A percentile compares a stretch with the other conserved stretches of the same genome.
Conservation (phyloP, 1,140 invertebrate genomes). For the Lasioglossum baleicum region DNA sequence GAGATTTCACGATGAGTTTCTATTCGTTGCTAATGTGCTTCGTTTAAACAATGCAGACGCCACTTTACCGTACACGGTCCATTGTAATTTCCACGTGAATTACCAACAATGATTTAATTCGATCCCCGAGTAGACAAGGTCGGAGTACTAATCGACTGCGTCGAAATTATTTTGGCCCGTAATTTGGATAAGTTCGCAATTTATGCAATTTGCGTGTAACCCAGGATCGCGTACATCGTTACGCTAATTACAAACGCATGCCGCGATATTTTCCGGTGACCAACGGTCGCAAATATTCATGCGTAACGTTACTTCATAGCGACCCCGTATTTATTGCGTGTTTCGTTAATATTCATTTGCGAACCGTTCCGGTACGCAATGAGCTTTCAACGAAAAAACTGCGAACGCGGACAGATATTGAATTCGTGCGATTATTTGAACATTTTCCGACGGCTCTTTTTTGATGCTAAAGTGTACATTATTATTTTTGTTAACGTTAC, state of each 20-base stretch:
- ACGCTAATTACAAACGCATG: background rate
- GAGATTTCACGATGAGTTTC: too few species aligned
- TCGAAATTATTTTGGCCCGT: background rate
- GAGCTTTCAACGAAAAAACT: background rate
- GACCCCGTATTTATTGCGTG: background rate
- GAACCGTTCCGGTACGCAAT: background rate
- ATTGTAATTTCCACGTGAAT: background rate
- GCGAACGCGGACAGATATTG: background rate
- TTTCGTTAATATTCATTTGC: slow-evolving; percentile 4
- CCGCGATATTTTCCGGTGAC: background rate
- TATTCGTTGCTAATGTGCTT: too few species aligned
- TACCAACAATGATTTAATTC: background rate
- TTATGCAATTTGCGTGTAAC: slow-evolving; percentile 4
- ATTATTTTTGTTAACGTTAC: too few species aligned
- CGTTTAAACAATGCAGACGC: too few species aligned
- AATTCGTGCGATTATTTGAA: background rate
- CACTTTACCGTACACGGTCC: background rate
- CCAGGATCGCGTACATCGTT: background rate
- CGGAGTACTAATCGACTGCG: background rate
- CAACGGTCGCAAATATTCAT: background rate
- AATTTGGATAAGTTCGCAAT: background rate
- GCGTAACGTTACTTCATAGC: background rate
- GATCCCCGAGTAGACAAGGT: background rate
- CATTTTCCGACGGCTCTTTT: too few species aligned
- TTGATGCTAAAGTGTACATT: too few species aligned